Percentiles rank a stretch among this genome's conserved stretches.
phyloP scores from a whole-genome alignment of 2,888 invertebrate genomes.

The Oligia strigilis region DNA sequence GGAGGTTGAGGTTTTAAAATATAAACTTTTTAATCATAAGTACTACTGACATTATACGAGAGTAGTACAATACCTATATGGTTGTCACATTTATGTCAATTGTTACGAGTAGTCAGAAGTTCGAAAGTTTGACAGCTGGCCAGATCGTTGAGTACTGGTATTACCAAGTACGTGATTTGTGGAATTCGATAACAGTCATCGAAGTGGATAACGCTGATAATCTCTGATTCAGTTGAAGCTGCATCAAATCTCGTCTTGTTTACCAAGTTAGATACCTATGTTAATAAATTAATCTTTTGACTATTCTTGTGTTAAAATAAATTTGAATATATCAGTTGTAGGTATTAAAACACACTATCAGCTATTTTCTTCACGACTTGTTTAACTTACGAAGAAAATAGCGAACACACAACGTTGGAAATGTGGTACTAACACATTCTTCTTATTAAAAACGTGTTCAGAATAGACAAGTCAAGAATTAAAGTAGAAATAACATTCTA shows the following conservation, averaged over 20 bases:
- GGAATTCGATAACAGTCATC: no score
- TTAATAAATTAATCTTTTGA: no score
- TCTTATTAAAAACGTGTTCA: slow-evolving; percentile 47
- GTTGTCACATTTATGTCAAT: not conserved
- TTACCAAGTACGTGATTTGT: not conserved
- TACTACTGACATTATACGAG: not conserved
- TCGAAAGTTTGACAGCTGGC: not conserved
- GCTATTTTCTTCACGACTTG: not conserved
- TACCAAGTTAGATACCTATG: not conserved
- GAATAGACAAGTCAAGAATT: slow-evolving; percentile 6
- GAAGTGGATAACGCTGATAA: no score
- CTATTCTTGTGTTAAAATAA: not conserved
- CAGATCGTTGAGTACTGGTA: not conserved
- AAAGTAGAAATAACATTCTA: not conserved
- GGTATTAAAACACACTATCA: not conserved
- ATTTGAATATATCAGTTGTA: not conserved
- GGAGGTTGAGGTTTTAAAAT: not conserved
- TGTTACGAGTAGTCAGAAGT: not conserved
- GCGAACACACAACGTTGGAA: not conserved
- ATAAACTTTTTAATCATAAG: not conserved
- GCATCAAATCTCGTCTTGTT: not conserved
- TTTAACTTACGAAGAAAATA: not conserved
- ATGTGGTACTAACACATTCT: slow-evolving; percentile 10
- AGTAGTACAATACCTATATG: not conserved
- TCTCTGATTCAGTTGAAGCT: not conserved